phyloP scores from a whole-genome alignment of 2,797 vertebrate species.

The Typhlichthys subterraneus region DNA sequence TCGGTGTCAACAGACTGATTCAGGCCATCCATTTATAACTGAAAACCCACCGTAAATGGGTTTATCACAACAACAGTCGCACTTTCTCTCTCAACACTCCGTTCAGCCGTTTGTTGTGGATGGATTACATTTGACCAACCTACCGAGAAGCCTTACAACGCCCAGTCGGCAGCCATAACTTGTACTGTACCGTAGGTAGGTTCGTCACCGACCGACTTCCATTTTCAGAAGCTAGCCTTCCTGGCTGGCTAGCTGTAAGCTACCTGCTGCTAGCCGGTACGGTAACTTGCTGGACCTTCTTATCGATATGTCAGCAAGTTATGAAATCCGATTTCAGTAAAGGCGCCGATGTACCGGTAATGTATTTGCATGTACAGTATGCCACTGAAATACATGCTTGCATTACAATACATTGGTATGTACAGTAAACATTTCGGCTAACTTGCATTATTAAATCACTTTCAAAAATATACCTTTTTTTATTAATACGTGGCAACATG shows the following conservation, averaged over 20 bases:
- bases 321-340: no score
- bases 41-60: constrained; percentile 64
- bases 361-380: no score
- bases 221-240: constrained; percentile 51
- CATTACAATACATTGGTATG: no score
- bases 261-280: constrained; percentile 10
- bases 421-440: no score
- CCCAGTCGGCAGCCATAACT: constrained; percentile 59
- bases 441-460: no score
- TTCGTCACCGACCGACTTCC: constrained; percentile 46
- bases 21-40: neutral
- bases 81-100: constrained; percentile 23
- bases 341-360: no score
- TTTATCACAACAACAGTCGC: constrained; percentile 35
- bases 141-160: constrained; percentile 55
- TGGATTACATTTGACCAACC: constrained; percentile 63
- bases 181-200: constrained; percentile 70
- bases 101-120: constrained; percentile 53
- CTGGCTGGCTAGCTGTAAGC: constrained; percentile 24
- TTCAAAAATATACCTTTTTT: no score
- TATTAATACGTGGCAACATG: no score
- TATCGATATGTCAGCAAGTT: neutral
- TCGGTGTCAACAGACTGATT: neutral
- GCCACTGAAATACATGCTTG: no score
- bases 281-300: neutral